Evolutionary conservation across 2,888 invertebrate genomes (phyloP), one percentile per base, ranked within the genome.

Genomic region (Formica aserva): DNA sequence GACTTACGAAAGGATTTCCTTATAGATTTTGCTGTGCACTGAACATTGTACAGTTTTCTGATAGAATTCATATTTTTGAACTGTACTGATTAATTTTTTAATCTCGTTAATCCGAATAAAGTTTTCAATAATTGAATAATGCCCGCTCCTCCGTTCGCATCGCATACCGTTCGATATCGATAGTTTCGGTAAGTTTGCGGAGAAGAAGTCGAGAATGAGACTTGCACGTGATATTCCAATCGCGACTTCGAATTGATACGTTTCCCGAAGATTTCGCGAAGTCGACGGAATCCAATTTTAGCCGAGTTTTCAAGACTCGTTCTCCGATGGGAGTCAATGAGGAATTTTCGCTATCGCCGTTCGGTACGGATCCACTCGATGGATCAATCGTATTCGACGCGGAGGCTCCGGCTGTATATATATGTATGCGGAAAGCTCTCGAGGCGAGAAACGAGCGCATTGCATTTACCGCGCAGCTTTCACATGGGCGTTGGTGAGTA

Each of bases 221-320:
- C 69, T 69, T n/a, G 78, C 78, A 26, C 69, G 78, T 78, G 78
- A 78, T 78, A 69, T 69, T 78, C 60, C 69, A 55, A 77, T 77
- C 76, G 76, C 78, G 78, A 60, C 60, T 45, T 35, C 45, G 45
- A 78, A 78, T 69, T 78, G 69, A 78, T 69, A 69, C 69, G 69
- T 78, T 76, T 69, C 60, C 45, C 69, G 26, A 78, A 78, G 78
- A 78, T 78, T 78, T 78, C 60, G 69, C 78, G 26, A 78, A 78
- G 69, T 78, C 45, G 69, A 35, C 69, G 60, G 60, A 78, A 78
- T 78, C 69, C 69, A 78, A 78, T 78, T 78, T 78, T 69, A 69
- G 60, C 45, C 60, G 52, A 83, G 63, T 82, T 82, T 71, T 65
- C 63, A 35, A 63, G 41, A 52, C 71, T 82, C 71, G 52, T 82